phyloP scores from a whole-genome alignment of 2,888 invertebrate species.

The Drosophila diplacantha region DNA sequence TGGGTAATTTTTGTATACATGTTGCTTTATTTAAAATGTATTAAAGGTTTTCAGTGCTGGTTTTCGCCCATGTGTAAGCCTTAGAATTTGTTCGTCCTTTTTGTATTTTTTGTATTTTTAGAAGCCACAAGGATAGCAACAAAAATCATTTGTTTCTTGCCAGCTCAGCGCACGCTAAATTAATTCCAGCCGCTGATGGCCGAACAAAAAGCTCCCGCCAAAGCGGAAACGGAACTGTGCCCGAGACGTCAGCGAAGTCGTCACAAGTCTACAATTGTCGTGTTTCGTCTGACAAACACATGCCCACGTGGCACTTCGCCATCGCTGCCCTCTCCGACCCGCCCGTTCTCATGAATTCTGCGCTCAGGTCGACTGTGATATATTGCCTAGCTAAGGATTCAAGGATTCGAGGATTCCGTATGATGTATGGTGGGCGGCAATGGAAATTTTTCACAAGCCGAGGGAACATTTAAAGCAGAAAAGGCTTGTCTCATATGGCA shows the following conservation, averaged over 20 bases:
- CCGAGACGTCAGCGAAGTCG: conserved; percentile 63
- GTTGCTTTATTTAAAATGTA: neutral
- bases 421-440: conserved; percentile 12
- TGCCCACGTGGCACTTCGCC: conserved; percentile 59
- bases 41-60: neutral
- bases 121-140: conserved; percentile 48
- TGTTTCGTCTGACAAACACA: conserved; percentile 70
- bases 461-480: neutral
- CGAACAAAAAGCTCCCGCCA: conserved; percentile 57
- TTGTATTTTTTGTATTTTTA: conserved; percentile 33
- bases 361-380: conserved; percentile 29
- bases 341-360: neutral
- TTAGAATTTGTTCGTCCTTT: conserved; percentile 25
- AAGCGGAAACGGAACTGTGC: conserved; percentile 70
- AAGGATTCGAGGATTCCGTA: conserved; percentile 12
- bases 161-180: conserved; percentile 70
- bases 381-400: conserved; percentile 26
- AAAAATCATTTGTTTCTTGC: conserved; percentile 69
- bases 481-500: no score
- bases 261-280: conserved; percentile 63
- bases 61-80: conserved; percentile 27
- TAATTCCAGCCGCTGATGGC: conserved; percentile 60
- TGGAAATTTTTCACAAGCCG: conserved; percentile 9
- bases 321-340: neutral
- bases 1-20: neutral